A percentile compares a stretch with the other conserved stretches of the same genome.
Evolutionary conservation across 2,888 invertebrate genomes (phyloP).

Genomic region (Drosophila mettleri): DNA sequence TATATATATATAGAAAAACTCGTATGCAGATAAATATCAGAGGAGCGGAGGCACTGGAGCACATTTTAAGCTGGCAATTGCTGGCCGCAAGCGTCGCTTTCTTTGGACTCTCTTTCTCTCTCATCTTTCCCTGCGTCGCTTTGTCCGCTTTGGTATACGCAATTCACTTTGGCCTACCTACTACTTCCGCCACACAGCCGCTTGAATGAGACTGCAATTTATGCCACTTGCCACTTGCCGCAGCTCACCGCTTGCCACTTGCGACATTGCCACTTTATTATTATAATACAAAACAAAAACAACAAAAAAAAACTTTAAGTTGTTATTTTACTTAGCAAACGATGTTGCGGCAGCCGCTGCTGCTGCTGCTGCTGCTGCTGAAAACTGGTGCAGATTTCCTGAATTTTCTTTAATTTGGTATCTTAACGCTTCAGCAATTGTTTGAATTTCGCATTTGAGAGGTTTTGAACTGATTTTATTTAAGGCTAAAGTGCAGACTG

Average conservation of each 20-base stretch:
- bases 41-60: slow-evolving; percentile 6
- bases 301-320: slow-evolving; percentile 14
- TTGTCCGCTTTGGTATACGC: slow-evolving; percentile 54
- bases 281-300: slow-evolving; percentile 66
- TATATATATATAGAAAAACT: slow-evolving; percentile 45
- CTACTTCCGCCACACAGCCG: slow-evolving; percentile 67
- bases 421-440: slow-evolving; percentile 40
- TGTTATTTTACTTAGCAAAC: slow-evolving; percentile 37
- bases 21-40: slow-evolving; percentile 73
- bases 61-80: slow-evolving; percentile 19
- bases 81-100: slow-evolving; percentile 32
- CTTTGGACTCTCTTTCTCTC: slow-evolving; percentile 11
- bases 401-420: slow-evolving; percentile 5
- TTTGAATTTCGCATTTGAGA: slow-evolving; percentile 14
- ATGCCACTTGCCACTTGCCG: slow-evolving; percentile 74
- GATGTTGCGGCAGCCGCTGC: slow-evolving; percentile 16
- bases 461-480: slow-evolving; percentile 1
- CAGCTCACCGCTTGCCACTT: slow-evolving; percentile 45
- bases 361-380: slow-evolving; percentile 17
- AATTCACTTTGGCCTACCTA: slow-evolving; percentile 73
- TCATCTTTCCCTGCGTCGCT: background rate
- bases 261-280: slow-evolving; percentile 79
- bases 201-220: slow-evolving; percentile 79
- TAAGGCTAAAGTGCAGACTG: background rate
- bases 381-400: slow-evolving; percentile 41